Base-by-base conservation (phyloP, 2,797 vertebrate genomes). In the Cirrhinus mrigala region DNA sequence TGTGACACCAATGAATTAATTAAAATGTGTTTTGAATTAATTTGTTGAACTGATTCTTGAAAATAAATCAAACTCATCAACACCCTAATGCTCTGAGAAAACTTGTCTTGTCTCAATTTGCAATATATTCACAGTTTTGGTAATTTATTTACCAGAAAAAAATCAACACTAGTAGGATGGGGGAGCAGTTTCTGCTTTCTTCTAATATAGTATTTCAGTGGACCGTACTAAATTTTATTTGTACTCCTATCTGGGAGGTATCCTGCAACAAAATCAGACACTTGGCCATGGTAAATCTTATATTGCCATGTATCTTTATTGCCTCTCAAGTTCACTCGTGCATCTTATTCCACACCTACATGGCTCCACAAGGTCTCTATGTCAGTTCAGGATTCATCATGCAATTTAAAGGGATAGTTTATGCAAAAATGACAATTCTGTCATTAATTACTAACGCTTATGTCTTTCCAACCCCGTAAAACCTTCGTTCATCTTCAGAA, bases 291-390 rank as follows among this genome's bases (percentile, higher is more conserved):
- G 50, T 6, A 37, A 24, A 27, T 71, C 66, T 70, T 58, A 29
- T 46, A 29, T 6, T 44, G 3, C 18, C 27, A 2, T 62, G n/a
- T 15, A n/a, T 56, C 58, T 56, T 40, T 69, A 29, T 62, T 48
- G 9, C 20, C 27, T 62, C 18, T 58, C 50, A 14, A 22, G 69
- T 50, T 74, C 40, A n/a, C 44, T 66, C 60, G 50, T 64, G 18
- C 3, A 79, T 79, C 27, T 79, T 79, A 60, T 12, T 64, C 40
- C n/a, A 66, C 78, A 50, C 40, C 77, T 66, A 33, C 60, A 33
- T 79, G 77, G 56, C 77, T 66, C 44, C 40, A 79, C 44, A 29
- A 50, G 78, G 18, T 66, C 46, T 46, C 18, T 10, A 33, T 75
- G 58, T 60, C 58, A 79, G n/a, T 27, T 20, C 24, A 33, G 2